Evolutionary conservation across 2,888 invertebrate genomes (phyloP).

Genomic region (Fragum fragum): DNA sequence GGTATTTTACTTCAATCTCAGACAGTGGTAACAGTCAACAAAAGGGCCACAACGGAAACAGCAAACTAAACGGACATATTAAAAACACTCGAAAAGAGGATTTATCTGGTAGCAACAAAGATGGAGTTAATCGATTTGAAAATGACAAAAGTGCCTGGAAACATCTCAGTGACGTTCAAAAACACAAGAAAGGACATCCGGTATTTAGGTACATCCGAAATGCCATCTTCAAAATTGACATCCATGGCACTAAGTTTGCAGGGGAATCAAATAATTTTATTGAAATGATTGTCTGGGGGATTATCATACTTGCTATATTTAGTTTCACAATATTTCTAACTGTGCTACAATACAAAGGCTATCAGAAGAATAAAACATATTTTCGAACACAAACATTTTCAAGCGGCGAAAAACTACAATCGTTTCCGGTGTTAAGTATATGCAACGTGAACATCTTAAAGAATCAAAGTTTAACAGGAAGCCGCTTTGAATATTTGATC

Average conservation of each 20-base stretch:
- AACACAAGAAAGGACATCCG: constrained; percentile 12
- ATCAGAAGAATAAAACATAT: neutral
- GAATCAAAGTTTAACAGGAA: constrained; percentile 2
- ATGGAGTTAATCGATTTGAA: neutral
- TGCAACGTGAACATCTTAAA: constrained; percentile 40
- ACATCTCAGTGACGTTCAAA: constrained; percentile 31
- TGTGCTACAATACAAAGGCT: constrained; percentile 18
- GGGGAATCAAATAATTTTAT: constrained; percentile 32
- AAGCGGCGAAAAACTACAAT: neutral
- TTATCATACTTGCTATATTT: constrained; percentile 43
- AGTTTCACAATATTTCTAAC: constrained; percentile 46
- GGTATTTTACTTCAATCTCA: constrained; percentile 68
- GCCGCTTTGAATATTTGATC: constrained; percentile 27
- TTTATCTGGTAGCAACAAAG: neutral
- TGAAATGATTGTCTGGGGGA: constrained; percentile 52
- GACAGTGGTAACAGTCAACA: constrained; percentile 45
- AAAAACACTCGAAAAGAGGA: constrained; percentile 11
- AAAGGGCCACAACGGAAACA: neutral
- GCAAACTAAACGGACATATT: constrained; percentile 34
- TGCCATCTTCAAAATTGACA: constrained; percentile 24
- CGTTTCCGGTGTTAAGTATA: constrained; percentile 1
- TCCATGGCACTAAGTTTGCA: constrained; percentile 45
- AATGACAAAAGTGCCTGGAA: constrained; percentile 24
- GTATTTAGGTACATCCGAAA: constrained; percentile 6
- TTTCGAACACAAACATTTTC: neutral